Conservation (phyloP, 2,888 invertebrate species). For the Embidobia sp. region DNA sequence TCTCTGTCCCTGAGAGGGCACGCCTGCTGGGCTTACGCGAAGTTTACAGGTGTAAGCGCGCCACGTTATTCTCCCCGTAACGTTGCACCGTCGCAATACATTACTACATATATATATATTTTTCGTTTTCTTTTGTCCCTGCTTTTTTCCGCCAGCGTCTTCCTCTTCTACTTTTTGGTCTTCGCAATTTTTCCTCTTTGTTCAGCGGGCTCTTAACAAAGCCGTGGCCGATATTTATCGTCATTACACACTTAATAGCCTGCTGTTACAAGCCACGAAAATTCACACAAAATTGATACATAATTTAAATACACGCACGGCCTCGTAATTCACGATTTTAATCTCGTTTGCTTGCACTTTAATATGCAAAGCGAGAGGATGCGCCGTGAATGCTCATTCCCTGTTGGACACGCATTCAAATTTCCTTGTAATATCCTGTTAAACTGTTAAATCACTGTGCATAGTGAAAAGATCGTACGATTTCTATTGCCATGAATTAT, state of each 20-base stretch:
- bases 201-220: constrained; percentile 44
- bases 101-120: constrained; percentile 40
- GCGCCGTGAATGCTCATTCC: constrained; percentile 51
- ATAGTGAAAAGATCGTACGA: too few species aligned
- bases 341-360: constrained; percentile 43
- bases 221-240: constrained; percentile 60
- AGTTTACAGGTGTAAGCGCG: constrained; percentile 70
- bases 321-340: constrained; percentile 48
- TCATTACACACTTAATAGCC: constrained; percentile 61
- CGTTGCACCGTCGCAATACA: constrained; percentile 44
- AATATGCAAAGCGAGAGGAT: constrained; percentile 57
- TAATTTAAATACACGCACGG: constrained; percentile 59
- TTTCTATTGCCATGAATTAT: too few species aligned
- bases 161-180: too few species aligned
- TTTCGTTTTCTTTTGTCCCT: neutral
- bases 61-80: constrained; percentile 58
- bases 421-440: constrained; percentile 47
- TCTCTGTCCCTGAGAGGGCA: constrained; percentile 66
- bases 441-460: constrained; percentile 51
- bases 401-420: constrained; percentile 26
- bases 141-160: too few species aligned
- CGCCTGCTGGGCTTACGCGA: constrained; percentile 61
- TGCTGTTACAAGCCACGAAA: constrained; percentile 62
- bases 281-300: constrained; percentile 65
- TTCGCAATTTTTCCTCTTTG: constrained; percentile 33